A percentile compares a stretch with the other conserved stretches of the same genome.
Conservation (phyloP, 2,888 invertebrate genomes). For the Drosophila flavopinicola region DNA sequence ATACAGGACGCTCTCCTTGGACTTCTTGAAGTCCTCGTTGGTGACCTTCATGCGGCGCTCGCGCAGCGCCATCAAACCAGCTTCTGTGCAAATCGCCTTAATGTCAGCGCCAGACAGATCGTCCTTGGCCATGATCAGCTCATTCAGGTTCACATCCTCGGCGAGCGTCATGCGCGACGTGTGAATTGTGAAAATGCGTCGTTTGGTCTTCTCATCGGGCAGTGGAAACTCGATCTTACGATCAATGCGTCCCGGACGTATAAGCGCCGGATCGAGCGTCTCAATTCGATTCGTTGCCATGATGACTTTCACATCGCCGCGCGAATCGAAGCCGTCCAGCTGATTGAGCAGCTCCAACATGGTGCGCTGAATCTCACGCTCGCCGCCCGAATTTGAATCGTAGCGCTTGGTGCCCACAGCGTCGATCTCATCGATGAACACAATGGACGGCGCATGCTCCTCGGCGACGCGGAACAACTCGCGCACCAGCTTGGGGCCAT, state of each 20-base stretch:
- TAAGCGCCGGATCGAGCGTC: conserved; percentile 98
- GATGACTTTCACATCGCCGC: conserved; percentile 98
- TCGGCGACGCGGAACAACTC: conserved; percentile 99
- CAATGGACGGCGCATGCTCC: conserved; percentile 99
- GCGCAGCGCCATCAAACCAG: conserved; percentile 97
- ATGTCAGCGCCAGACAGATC: conserved; percentile 99
- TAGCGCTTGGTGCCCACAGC: conserved; percentile 99
- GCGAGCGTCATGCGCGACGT: conserved; percentile 99
- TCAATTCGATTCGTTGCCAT: conserved; percentile 99
- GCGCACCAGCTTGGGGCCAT: conserved; percentile 98
- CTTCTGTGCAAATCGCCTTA: conserved; percentile 99
- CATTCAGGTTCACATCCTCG: conserved; percentile 97
- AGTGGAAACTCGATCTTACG: conserved; percentile 99
- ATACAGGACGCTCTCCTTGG: conserved; percentile 99
- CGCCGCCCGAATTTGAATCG: conserved; percentile 99
- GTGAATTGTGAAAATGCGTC: conserved; percentile 98
- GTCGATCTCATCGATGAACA: conserved; percentile 99
- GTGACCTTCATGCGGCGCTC: conserved; percentile 99
- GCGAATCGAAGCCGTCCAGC: conserved; percentile 98
- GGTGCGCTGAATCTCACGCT: conserved; percentile 99
- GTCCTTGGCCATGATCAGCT: conserved; percentile 99
- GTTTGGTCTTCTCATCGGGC: conserved; percentile 99
- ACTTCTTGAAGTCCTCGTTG: conserved; percentile 99
- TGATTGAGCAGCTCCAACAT: conserved; percentile 99
- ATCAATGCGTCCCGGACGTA: conserved; percentile 99